Evolutionary conservation across 2,888 invertebrate species (phyloP).

Genomic region (Eudemis profundana): DNA sequence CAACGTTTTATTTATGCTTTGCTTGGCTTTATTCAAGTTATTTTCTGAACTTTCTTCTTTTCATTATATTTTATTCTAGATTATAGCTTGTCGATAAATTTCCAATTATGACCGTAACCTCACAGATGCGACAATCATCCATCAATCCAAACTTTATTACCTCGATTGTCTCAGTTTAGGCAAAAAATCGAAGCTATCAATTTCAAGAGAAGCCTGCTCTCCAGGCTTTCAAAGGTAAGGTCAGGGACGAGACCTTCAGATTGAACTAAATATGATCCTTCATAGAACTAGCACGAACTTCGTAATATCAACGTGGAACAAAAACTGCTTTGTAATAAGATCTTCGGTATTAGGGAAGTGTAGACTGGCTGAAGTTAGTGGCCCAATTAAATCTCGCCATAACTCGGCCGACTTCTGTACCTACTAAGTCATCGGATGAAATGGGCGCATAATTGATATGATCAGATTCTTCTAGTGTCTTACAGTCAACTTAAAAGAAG

Average conservation of each 20-base stretch:
- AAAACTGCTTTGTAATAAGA: slow-evolving; percentile 7
- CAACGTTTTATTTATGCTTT: too few relatives aligned
- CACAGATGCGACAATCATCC: background rate
- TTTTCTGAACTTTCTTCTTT: too few relatives aligned
- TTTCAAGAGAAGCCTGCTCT: background rate
- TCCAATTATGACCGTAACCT: too few relatives aligned
- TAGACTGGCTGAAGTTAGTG: slow-evolving; percentile 19
- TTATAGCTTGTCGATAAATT: background rate
- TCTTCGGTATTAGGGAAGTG: slow-evolving; percentile 4
- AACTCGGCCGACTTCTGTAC: background rate
- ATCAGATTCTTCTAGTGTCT: too few relatives aligned
- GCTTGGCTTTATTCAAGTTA: too few relatives aligned
- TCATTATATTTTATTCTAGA: too few relatives aligned
- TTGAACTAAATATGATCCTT: too few relatives aligned
- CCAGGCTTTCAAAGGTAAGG: slow-evolving; percentile 1
- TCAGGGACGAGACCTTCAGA: background rate
- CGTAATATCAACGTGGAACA: background rate
- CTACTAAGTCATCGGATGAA: background rate
- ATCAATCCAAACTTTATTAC: slow-evolving; percentile 8
- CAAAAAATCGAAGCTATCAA: background rate
- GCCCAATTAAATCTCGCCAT: slow-evolving; percentile 1
- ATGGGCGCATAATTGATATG: background rate
- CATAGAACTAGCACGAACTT: background rate
- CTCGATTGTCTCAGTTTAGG: slow-evolving; percentile 2
- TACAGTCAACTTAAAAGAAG: too few relatives aligned